Conservation (phyloP, 2,113 vertebrate genomes). For the Thinocorus orbignyianus region DNA sequence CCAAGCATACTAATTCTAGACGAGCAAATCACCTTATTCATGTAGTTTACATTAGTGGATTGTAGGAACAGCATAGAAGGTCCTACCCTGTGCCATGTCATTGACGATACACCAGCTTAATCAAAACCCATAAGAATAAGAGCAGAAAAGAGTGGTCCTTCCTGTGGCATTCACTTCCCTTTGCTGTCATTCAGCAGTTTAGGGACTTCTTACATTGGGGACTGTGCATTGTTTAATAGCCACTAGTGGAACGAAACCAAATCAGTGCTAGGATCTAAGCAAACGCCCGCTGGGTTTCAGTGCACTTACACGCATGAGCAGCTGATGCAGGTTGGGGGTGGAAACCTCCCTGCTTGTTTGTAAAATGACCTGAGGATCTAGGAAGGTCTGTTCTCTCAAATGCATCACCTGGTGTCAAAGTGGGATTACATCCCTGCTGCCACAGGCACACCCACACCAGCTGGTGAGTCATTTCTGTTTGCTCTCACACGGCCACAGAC, state of each 20-base stretch:
- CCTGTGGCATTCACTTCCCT: not conserved
- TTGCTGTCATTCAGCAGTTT: not conserved
- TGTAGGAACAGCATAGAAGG: not conserved
- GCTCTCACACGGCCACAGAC: not conserved
- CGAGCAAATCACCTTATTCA: not conserved
- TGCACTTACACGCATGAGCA: accelerated
- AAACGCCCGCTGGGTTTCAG: not conserved
- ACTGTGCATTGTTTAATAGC: not conserved
- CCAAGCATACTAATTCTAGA: not conserved
- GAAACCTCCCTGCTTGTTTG: not conserved
- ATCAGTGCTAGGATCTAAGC: not conserved
- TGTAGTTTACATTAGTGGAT: not conserved
- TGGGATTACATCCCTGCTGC: not conserved
- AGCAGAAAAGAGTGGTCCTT: not conserved
- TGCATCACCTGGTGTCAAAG: conserved; percentile 16
- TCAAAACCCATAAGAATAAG: not conserved
- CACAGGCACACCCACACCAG: not conserved
- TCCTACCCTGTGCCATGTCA: not conserved
- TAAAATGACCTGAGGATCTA: not conserved
- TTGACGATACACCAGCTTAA: not conserved
- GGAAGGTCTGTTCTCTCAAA: not conserved
- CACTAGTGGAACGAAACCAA: not conserved
- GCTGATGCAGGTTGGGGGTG: not conserved
- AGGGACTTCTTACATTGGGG: not conserved
- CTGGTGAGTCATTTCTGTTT: conserved; percentile 49